A percentile compares a stretch with the other conserved stretches of the same genome.
Evolutionary conservation across 2,113 vertebrate species (phyloP).

Genomic region (Euleptes europaea): DNA sequence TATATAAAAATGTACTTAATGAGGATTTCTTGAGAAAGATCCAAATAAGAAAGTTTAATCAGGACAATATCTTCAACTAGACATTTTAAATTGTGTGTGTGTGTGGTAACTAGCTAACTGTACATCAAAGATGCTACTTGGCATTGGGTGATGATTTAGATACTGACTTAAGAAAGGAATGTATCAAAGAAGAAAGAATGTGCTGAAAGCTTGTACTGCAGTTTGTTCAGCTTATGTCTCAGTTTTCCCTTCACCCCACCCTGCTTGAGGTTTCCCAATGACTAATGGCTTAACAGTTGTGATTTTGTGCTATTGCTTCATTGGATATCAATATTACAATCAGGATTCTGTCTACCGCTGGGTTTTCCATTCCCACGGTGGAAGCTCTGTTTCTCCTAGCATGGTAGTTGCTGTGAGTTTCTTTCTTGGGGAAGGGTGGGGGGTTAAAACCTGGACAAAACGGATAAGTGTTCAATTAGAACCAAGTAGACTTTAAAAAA

Average conservation of each 20-base stretch:
- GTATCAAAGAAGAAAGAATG: slow-evolving; percentile 24
- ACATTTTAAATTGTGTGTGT: slow-evolving; percentile 18
- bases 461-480: neutral
- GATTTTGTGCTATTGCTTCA: neutral
- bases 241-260: slow-evolving; percentile 52
- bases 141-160: neutral
- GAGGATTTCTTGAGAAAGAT: slow-evolving; percentile 2
- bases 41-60: slow-evolving; percentile 18
- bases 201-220: slow-evolving; percentile 18
- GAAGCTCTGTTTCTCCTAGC: neutral
- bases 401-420: neutral
- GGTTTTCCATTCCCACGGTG: neutral
- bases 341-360: slow-evolving; percentile 8
- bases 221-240: slow-evolving; percentile 24
- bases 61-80: neutral
- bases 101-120: neutral
- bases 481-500: neutral
- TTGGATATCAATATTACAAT: neutral
- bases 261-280: slow-evolving; percentile 39
- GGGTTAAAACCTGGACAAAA: neutral
- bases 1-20: neutral
- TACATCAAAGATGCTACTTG: slow-evolving; percentile 33
- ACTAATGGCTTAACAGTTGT: slow-evolving; percentile 33
- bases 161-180: slow-evolving; percentile 23
- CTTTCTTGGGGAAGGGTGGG: neutral